Evolutionary conservation across 1,140 invertebrate genomes (phyloP), one percentile per base, ranked within the genome.

Genomic region (Drosophila punjabiensis): DNA sequence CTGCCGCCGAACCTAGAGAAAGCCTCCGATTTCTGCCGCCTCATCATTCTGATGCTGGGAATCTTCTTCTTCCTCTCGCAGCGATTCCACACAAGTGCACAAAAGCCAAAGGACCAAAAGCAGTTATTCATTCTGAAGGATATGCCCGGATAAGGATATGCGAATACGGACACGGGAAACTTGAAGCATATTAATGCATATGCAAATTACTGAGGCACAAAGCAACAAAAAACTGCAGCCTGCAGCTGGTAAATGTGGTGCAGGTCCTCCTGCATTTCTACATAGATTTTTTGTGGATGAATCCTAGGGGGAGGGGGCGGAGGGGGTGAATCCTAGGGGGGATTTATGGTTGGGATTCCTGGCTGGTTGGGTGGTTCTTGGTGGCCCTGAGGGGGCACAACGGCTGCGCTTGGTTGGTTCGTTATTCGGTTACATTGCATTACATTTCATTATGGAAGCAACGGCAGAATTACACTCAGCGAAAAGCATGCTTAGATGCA

Each of bases 121-220:
- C 32, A 39, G 66, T 69, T 65, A 66, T 76, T 41, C 50, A 64
- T 43, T 39, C 41, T 35, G 20, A 78, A 50, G 65, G 48, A 55
- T 43, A 24, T 24, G 41, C 18, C 33, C 50, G 67, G 37, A 59
- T 62, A 71, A 64, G 48, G 47, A 62, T 59, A 65, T 68, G 48
- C 52, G 73, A 69, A 77, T 84, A 47, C 60, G 66, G 56, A 71
- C 53, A 35, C 58, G 56, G 56, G 65, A 81, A 78, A 53, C 79
- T 75, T 77, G 84, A 80, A 63, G 83, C 84, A 83, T 88, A 88
- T 88, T 87, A 88, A 88, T 87, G 84, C 81, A 88, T 78, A 84
- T 83, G 71, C 63, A 85, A 81, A 85, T 85, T 81, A 86, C 69
- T 82, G 74, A 58, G 35, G 50, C 73, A 65, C 39, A 63, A 76